Evolutionary conservation across 2,113 vertebrate species (phyloP).

Genomic region (Datnioides undecimradiatus): DNA sequence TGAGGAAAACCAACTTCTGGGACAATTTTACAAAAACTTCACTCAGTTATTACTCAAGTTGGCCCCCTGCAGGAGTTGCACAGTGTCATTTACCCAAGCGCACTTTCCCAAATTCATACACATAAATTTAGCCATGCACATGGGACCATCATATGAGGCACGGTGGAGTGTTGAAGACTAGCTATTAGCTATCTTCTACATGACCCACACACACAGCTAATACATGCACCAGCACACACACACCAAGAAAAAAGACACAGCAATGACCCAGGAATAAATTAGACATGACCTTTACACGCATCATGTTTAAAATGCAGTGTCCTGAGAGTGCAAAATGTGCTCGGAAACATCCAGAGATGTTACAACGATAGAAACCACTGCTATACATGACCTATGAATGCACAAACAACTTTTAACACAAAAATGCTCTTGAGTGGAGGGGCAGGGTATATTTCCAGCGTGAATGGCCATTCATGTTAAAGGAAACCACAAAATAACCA

Average conservation of each 20-base stretch:
- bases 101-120: slow-evolving; percentile 48
- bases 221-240: slow-evolving; percentile 14
- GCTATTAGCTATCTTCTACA: slow-evolving; percentile 38
- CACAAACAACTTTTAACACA: slow-evolving; percentile 68
- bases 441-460: slow-evolving; percentile 57
- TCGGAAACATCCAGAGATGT: slow-evolving; percentile 40
- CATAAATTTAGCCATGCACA: slow-evolving; percentile 59
- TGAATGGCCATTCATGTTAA: slow-evolving; percentile 77
- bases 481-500: slow-evolving; percentile 77
- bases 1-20: slow-evolving; percentile 18
- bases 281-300: slow-evolving; percentile 43
- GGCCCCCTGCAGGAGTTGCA: slow-evolving; percentile 32
- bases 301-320: slow-evolving; percentile 40
- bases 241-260: slow-evolving; percentile 5
- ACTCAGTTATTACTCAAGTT: slow-evolving; percentile 49
- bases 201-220: slow-evolving; percentile 63
- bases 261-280: slow-evolving; percentile 63
- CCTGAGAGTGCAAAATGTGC: not conserved
- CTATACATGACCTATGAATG: slow-evolving; percentile 52
- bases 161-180: slow-evolving; percentile 52
- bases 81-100: slow-evolving; percentile 49
- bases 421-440: slow-evolving; percentile 62
- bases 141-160: slow-evolving; percentile 66
- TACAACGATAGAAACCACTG: slow-evolving; percentile 31
- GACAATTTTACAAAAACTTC: slow-evolving; percentile 35